Percentiles rank a stretch among this genome's conserved stretches.
phyloP scores from a whole-genome alignment of 1,140 invertebrate genomes.

The Rhagoletis zephyria region DNA sequence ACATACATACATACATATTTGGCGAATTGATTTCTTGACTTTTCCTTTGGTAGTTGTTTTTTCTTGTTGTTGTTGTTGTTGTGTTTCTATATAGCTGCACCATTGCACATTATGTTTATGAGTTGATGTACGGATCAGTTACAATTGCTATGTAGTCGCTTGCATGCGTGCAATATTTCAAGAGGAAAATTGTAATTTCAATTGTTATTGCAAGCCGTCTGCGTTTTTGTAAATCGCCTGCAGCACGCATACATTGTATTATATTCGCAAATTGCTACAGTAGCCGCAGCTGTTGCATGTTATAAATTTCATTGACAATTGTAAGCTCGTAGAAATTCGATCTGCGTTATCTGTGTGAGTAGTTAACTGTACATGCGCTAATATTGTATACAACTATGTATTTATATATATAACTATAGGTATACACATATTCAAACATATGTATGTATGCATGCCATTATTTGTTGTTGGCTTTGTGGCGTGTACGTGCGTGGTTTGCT shows the following conservation, averaged over 20 bases:
- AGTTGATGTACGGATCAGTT: constrained; percentile 3
- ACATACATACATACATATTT: constrained; percentile 1
- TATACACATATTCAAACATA: not conserved
- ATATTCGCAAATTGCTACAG: not conserved
- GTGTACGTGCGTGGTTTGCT: constrained; percentile 16
- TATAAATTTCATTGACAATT: constrained; percentile 48
- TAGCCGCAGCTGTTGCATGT: constrained; percentile 24
- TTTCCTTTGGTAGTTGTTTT: not conserved
- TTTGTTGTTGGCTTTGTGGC: not conserved
- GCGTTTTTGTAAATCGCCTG: not conserved
- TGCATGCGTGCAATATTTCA: constrained; percentile 20
- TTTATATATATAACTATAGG: too few species aligned
- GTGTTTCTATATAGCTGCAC: not conserved
- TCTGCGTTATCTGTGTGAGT: not conserved
- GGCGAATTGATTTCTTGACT: not conserved
- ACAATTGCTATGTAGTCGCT: not conserved
- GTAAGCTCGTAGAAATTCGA: not conserved
- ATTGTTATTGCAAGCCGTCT: constrained; percentile 33
- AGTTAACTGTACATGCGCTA: not conserved
- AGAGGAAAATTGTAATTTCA: not conserved
- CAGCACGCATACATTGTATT: not conserved
- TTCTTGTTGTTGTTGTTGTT: not conserved
- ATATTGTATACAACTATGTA: not conserved
- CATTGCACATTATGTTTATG: constrained; percentile 29
- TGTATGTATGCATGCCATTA: not conserved